Percentiles rank a stretch among this genome's conserved stretches.
These are phyloP conservation scores for Rhegmatorhina hoffmannsi DNA, from an alignment of 2,113 vertebrate species.

Conservation along the genomic window DNA sequence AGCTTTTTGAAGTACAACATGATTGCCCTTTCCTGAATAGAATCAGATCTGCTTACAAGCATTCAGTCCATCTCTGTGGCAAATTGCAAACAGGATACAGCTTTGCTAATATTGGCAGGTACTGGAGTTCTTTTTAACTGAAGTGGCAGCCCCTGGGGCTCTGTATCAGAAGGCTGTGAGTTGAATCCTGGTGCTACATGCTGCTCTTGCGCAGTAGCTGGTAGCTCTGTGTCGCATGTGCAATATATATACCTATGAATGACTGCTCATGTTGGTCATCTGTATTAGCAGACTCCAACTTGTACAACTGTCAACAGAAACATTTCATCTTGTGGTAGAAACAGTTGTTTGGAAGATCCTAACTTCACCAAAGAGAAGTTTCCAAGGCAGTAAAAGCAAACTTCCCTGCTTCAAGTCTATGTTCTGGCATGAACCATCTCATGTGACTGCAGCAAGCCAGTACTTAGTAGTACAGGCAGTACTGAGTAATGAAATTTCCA, in stretches of 20 bases:
- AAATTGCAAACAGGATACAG: not conserved
- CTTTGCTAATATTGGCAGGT: slow-evolving; percentile 19
- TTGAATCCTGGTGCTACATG: not conserved
- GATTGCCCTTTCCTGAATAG: not conserved
- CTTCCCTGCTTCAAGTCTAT: not conserved
- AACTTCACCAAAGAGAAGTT: not conserved
- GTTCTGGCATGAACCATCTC: not conserved
- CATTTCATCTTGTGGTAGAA: not conserved
- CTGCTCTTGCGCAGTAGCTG: no score
- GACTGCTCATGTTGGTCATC: not conserved
- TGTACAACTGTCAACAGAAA: not conserved
- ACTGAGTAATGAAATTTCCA: not conserved
- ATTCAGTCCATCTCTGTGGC: not conserved
- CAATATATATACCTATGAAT: rapidly evolving
- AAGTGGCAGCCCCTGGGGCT: not conserved
- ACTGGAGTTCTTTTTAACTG: not conserved
- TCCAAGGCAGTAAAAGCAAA: not conserved
- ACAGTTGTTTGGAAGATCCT: not conserved
- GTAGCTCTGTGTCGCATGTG: rapidly evolving
- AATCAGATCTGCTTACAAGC: not conserved
- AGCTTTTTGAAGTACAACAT: not conserved
- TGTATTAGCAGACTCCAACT: not conserved
- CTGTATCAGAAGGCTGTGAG: not conserved
- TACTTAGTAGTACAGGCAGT: not conserved
- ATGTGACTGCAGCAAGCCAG: not conserved